A percentile compares a stretch with the other conserved stretches of the same genome.
phyloP scores from a whole-genome alignment of 2,797 vertebrate genomes.

The Benthosema pterotum region DNA sequence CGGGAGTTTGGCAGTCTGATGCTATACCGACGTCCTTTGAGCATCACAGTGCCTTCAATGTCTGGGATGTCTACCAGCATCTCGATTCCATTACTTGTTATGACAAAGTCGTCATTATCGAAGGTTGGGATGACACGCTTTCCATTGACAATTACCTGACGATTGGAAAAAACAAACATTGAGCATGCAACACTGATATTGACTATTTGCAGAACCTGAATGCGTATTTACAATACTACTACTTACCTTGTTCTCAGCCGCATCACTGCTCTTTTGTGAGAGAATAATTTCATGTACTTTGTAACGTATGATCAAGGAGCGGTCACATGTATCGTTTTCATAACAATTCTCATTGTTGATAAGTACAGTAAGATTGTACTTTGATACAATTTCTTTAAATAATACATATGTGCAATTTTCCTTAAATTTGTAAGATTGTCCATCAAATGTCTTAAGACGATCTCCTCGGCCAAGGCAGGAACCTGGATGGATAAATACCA shows the following conservation, averaged over 20 bases:
- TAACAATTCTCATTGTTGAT: conserved; percentile 88
- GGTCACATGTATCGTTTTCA: conserved; percentile 55
- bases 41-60: conserved; percentile 77
- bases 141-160: conserved; percentile 84
- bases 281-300: conserved; percentile 82
- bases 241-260: conserved; percentile 61
- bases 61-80: conserved; percentile 78
- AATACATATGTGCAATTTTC: conserved; percentile 92
- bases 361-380: conserved; percentile 77
- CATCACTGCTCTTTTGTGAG: conserved; percentile 43
- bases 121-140: conserved; percentile 72
- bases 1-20: conserved; percentile 77
- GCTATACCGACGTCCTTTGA: conserved; percentile 81
- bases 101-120: conserved; percentile 76
- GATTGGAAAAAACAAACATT: neutral
- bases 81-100: conserved; percentile 80
- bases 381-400: conserved; percentile 83
- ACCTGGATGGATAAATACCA: conserved; percentile 73
- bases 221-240: too few species aligned
- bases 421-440: conserved; percentile 88
- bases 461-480: conserved; percentile 90
- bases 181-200: too few species aligned
- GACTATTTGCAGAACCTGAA: too few species aligned
- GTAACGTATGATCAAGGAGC: conserved; percentile 82
- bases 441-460: conserved; percentile 93